These are phyloP conservation scores for cattle (Bos taurus) DNA, from an alignment of 2,113 vertebrate species.

Conservation along the genomic window ARS-UCD2.0 NC_037328.1:134657501-134658000, in stretches of 20 bases:
- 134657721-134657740: background rate
- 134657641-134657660: background rate
- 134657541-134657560: background rate
- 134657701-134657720: background rate
- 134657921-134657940: background rate
- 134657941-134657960: background rate
- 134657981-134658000: background rate
- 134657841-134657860: background rate
- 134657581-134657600: background rate
- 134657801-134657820: background rate
- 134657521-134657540: background rate
- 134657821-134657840: background rate
- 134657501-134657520: background rate
- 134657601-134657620: background rate
- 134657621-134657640: background rate
- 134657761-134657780: background rate
- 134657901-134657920: background rate
- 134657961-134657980: background rate
- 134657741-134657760: background rate
- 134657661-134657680: background rate
- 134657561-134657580: background rate
- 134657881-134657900: background rate
- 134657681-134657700: background rate
- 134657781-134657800: background rate
- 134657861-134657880: background rate